Base-by-base conservation (phyloP, 2,113 vertebrate species). In the Tychaedon coryphoeus region DNA sequence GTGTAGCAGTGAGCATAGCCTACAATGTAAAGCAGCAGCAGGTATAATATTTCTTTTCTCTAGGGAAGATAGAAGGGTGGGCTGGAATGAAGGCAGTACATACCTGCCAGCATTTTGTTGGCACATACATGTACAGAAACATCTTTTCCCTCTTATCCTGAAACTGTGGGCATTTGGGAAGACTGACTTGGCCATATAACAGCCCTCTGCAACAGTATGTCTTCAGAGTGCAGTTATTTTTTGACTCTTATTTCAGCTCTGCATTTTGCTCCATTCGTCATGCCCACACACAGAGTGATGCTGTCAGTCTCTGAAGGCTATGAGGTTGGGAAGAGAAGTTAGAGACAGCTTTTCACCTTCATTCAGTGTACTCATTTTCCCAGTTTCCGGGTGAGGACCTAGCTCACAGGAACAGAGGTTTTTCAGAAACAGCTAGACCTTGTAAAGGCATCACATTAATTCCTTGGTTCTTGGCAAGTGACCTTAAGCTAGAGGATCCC, bases 21-120 rank as follows among this genome's bases (percentile, higher is more conserved):
- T 66, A 34, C 28, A 61, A 60, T 1, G 4, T 92, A 78, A 91
- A 89, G 48, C 45, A 87, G 57, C n/a, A 78, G 57, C 20, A 95
- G 50, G 62, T 85, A 33, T 6, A 86, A 56, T 20, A 31, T 91
- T 95, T 88, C 36, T 73, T 50, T 60, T 83, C 57, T 79, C 53
- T 20, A 79, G 65, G 47, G 45, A 48, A 85, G 45, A 88, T 10
- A 78, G 36, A 78, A 78, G 43, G 16, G 40, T 75, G 40, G 40
- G 17, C 50, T 82, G 25, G 48, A 84, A 74, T 72, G 34, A 64
- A 86, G 53, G 36, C 24, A 62, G 24, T 51, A 47, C 26, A 34
- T 84, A 58, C 5, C 14, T 64, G n/a, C 31, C 83, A 70, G 34
- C 12, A 50, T 57, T 88, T 82, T 79, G n/a, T 61, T 88, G 54